phyloP scores from a whole-genome alignment of 2,113 vertebrate genomes.

The Prunella fulvescens region DNA sequence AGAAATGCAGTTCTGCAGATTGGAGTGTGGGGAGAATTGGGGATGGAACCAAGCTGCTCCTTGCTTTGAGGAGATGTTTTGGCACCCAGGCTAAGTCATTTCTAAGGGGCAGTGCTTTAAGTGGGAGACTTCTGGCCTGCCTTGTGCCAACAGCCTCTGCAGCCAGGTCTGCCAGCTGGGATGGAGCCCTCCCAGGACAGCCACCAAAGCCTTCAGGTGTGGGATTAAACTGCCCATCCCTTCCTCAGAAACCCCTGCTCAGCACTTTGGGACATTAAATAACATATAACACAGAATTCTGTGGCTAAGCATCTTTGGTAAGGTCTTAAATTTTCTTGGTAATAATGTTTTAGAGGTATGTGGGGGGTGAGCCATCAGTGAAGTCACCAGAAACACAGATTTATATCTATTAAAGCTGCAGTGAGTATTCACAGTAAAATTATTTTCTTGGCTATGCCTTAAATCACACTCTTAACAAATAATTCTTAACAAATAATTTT shows the following conservation, averaged over 20 bases:
- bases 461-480: neutral
- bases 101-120: neutral
- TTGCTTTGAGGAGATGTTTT: neutral
- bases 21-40: neutral
- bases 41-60: neutral
- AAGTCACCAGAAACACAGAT: neutral
- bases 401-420: neutral
- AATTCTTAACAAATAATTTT: neutral
- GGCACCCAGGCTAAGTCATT: rapidly evolving
- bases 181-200: neutral
- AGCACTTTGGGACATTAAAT: neutral
- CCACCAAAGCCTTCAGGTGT: neutral
- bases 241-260: neutral
- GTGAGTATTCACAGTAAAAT: neutral
- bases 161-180: neutral
- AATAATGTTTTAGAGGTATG: neutral
- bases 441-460: neutral
- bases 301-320: neutral
- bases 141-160: neutral
- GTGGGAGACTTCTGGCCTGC: neutral
- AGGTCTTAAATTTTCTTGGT: neutral
- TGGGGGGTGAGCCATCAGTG: neutral
- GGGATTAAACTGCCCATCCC: neutral
- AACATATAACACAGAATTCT: neutral
- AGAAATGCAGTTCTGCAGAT: neutral